Conservation (phyloP, 2,888 invertebrate species). For the Pseudococcus jackbeardsleyi region DNA sequence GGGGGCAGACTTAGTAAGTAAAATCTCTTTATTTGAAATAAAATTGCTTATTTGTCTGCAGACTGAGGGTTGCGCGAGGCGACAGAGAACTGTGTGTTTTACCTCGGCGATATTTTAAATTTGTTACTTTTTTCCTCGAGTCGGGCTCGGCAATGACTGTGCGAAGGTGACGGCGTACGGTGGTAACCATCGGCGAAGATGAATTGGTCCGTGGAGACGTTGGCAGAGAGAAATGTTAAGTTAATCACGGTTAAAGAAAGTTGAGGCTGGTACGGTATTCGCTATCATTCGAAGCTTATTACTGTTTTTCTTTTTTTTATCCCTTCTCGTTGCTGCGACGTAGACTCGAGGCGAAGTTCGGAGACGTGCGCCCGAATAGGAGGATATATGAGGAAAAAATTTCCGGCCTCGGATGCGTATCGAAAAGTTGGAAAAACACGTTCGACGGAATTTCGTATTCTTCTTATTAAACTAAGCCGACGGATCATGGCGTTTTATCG, state of each 20-base stretch:
- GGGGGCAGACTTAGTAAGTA: background rate
- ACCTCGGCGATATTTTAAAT: background rate
- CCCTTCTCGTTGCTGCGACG: background rate
- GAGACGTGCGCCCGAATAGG: background rate
- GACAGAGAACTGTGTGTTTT: background rate
- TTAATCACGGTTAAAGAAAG: conserved; percentile 13
- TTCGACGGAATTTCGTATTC: conserved; percentile 42
- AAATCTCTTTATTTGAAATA: conserved; percentile 13
- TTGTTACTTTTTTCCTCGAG: background rate
- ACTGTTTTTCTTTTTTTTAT: conserved; percentile 13
- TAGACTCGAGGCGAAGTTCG: background rate
- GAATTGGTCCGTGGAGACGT: conserved; percentile 19
- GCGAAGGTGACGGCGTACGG: background rate
- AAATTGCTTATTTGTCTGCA: conserved; percentile 14
- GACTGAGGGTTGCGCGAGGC: background rate
- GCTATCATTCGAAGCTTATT: conserved; percentile 32
- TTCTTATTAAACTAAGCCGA: conserved; percentile 45
- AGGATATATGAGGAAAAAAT: background rate
- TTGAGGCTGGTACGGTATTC: conserved; percentile 3
- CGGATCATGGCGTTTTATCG: conserved; percentile 16
- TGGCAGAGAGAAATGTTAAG: conserved; percentile 32
- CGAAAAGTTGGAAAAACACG: conserved; percentile 16
- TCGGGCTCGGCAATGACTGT: background rate
- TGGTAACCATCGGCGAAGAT: conserved; percentile 6
- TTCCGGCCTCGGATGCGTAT: conserved; percentile 8